Evolutionary conservation across 2,113 vertebrate genomes (phyloP).

Genomic region (Rhinoderma darwinii): DNA sequence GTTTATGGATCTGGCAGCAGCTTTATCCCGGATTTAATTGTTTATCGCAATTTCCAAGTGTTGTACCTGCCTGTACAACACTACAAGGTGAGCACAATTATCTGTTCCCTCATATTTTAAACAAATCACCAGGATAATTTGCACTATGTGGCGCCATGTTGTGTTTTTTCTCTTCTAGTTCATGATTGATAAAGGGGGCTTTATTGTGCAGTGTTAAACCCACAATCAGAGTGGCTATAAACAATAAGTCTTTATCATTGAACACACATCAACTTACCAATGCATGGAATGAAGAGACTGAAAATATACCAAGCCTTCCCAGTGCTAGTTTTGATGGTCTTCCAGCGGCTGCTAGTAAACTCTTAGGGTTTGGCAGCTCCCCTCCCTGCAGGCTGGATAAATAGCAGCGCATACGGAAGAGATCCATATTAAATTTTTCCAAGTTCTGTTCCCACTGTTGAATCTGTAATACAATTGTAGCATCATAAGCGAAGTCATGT

Average conservation of each 20-base stretch:
- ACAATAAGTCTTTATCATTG: background rate
- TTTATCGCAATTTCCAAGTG: too few species aligned
- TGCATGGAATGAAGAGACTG: slow-evolving; percentile 94
- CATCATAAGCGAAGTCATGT: slow-evolving; percentile 44
- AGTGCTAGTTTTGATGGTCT: slow-evolving; percentile 90
- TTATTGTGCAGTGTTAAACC: background rate
- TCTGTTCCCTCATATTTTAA: too few species aligned
- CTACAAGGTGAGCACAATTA: too few species aligned
- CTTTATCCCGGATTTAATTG: too few species aligned
- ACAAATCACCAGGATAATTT: too few species aligned
- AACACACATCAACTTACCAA: slow-evolving; percentile 78
- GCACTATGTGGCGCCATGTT: too few species aligned
- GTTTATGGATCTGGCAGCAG: too few species aligned
- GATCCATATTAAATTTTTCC: slow-evolving; percentile 94
- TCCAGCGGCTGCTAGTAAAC: slow-evolving; percentile 89
- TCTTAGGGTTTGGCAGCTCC: slow-evolving; percentile 95
- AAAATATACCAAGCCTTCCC: slow-evolving; percentile 92
- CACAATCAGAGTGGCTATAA: background rate
- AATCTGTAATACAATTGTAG: slow-evolving; percentile 76
- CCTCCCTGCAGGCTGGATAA: slow-evolving; percentile 93
- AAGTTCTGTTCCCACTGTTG: slow-evolving; percentile 99
- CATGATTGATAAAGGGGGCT: too few species aligned
- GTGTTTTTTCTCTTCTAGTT: too few species aligned
- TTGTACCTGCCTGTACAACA: too few species aligned
- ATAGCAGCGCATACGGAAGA: slow-evolving; percentile 95